These are phyloP conservation scores for Coryphaenoides rupestris DNA, from an alignment of 2,113 vertebrate genomes.

Conservation along the genomic window DNA sequence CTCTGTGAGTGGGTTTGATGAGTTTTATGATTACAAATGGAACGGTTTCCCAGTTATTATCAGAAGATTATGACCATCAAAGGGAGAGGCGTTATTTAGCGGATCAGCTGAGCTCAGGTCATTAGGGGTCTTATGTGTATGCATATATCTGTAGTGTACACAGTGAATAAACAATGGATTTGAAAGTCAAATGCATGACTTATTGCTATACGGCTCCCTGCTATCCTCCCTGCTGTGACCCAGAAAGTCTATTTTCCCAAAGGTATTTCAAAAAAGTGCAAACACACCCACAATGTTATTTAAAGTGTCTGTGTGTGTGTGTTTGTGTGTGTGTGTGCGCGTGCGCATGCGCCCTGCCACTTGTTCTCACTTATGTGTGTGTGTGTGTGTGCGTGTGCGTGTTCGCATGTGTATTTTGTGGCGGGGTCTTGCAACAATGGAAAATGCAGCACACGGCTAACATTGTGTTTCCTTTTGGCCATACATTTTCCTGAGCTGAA, in stretches of 20 bases:
- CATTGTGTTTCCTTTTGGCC: constrained; percentile 32
- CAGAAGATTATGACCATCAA: too few relatives aligned
- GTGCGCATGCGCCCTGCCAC: too few relatives aligned
- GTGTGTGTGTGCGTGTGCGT: constrained; percentile 1
- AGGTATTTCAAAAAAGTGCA: constrained; percentile 48
- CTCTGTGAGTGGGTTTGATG: too few relatives aligned
- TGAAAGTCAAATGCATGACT: constrained; percentile 38
- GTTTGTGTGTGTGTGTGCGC: neutral
- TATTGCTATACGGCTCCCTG: constrained; percentile 29
- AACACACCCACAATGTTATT: constrained; percentile 23
- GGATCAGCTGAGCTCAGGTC: neutral
- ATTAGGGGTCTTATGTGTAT: constrained; percentile 2
- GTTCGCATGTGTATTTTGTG: neutral
- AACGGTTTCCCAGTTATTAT: too few relatives aligned
- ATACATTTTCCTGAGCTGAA: constrained; percentile 37
- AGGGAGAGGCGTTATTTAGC: too few relatives aligned
- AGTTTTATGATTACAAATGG: too few relatives aligned
- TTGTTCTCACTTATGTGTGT: neutral
- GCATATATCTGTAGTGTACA: constrained; percentile 11
- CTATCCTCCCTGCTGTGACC: constrained; percentile 35
- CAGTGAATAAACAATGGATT: constrained; percentile 15
- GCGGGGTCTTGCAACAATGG: constrained; percentile 19
- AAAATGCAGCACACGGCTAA: constrained; percentile 28
- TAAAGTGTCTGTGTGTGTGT: constrained; percentile 5
- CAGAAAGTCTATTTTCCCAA: constrained; percentile 45